Conservation (phyloP, 1,140 invertebrate genomes). For the Cherax quadricarinatus region DNA sequence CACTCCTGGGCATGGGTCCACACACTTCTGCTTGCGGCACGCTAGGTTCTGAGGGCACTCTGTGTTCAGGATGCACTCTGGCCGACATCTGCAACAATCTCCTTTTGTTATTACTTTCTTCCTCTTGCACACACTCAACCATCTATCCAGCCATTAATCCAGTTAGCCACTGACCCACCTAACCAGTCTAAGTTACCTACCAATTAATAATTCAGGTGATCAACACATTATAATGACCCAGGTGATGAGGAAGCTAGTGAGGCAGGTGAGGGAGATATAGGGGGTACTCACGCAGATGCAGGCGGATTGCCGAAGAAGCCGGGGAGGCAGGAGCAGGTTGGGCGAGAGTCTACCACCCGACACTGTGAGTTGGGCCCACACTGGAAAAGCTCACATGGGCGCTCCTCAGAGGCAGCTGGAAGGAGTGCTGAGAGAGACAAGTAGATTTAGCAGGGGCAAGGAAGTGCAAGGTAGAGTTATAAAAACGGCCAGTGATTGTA, state of each 20-base stretch:
- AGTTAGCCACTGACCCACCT: no score
- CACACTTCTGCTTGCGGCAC: constrained; percentile 75
- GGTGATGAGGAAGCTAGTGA: no score
- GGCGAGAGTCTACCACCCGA: constrained; percentile 84
- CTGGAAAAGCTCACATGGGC: constrained; percentile 73
- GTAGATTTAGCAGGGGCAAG: background rate
- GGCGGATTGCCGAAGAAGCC: constrained; percentile 89
- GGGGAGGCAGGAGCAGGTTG: constrained; percentile 85
- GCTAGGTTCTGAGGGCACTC: constrained; percentile 76
- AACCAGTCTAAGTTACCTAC: no score
- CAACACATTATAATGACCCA: no score
- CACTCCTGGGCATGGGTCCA: constrained; percentile 74
- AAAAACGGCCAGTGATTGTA: background rate
- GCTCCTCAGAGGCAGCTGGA: background rate
- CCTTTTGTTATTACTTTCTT: no score
- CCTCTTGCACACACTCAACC: no score
- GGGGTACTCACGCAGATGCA: constrained; percentile 75
- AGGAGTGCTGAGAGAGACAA: background rate
- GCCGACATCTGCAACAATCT: constrained; percentile 23
- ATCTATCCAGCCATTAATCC: no score
- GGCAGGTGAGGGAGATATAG: no score
- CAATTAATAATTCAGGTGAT: no score
- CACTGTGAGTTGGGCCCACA: constrained; percentile 88
- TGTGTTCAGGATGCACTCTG: constrained; percentile 77
- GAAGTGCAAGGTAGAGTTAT: background rate